Conservation (phyloP, 64 coral and sea anemone genomes). For the Dendronephthya gigantea region DNA sequence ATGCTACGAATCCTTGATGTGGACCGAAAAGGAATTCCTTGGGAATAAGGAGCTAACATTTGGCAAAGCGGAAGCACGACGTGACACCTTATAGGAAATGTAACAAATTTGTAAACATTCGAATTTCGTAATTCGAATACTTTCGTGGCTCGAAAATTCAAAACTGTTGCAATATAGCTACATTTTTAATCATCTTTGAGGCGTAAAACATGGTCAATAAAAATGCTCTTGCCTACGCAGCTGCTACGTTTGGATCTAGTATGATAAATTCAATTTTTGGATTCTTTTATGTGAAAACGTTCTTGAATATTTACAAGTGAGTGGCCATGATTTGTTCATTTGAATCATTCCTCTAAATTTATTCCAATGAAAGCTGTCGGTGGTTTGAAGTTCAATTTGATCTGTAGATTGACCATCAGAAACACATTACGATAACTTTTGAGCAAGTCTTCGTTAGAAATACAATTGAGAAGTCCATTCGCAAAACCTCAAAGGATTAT, state of each 20-base stretch:
- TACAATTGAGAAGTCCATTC: too few species aligned
- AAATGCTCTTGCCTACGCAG: constrained; percentile 66
- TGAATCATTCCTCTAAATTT: too few species aligned
- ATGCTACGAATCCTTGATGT: too few species aligned
- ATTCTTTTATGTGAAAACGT: constrained; percentile 91
- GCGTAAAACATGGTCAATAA: constrained; percentile 27
- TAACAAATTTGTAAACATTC: not conserved
- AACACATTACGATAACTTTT: too few species aligned
- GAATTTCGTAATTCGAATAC: too few species aligned
- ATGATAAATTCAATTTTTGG: constrained; percentile 98
- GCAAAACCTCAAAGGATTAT: too few species aligned
- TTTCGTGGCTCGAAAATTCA: not conserved
- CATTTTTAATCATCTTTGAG: not conserved
- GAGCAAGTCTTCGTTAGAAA: too few species aligned
- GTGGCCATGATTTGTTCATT: not conserved
- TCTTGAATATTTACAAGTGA: constrained; percentile 85
- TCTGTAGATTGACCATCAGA: too few species aligned
- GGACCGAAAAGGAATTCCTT: not conserved
- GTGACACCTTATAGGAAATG: not conserved
- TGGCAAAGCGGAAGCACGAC: too few species aligned
- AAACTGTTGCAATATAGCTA: not conserved
- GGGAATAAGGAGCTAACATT: too few species aligned
- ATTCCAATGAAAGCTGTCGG: too few species aligned
- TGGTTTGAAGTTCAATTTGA: too few species aligned
- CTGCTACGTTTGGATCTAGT: constrained; percentile 52